Evolutionary conservation across 2,113 vertebrate genomes (phyloP), one percentile per base, ranked within the genome.

Genomic region (Lagopus leucura): DNA sequence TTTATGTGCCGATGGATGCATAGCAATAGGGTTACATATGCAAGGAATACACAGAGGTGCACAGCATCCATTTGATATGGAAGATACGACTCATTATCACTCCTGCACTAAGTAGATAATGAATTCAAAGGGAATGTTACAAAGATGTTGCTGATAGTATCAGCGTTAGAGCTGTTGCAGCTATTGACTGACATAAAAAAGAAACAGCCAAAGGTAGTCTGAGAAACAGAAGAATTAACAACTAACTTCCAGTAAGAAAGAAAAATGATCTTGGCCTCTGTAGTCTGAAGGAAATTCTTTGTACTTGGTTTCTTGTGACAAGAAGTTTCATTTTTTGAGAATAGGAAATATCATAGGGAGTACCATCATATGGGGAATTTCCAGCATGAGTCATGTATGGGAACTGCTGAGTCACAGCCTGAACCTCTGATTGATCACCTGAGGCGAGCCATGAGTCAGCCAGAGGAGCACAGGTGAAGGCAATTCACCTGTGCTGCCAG

Each of bases 71-170:
- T 75, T 76, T 65, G 61, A 69, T 38, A 60, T 6, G 82, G 63
- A n/a, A 83, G 79, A 88, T 81, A 50, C 0, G 9, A 64, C 34
- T 80, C 42, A 52, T 77, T 89, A 65, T 67, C 50, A 64, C 92
- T 80, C 72, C 13, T 47, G 25, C 2, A 8, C 47, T 54, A 88
- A 83, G 38, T 13, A 88, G 47, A 70, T 72, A 75, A 89, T 54
- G 13, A 81, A 91, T 76, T 78, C 47, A 81, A 86, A 83, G 38
- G 43, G 48, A 83, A 32, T 25, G 34, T 73, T 88, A 90, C n/a
- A 86, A 78, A 70, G n/a, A 8, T 84, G 61, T 66, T 88, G 40
- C 54, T 92, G 88, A 84, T 91, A 22, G 20, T 84, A 75, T 94
- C 88, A 54, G 13, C 38, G 43, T 79, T 91, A 69, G 38, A 74